These are phyloP conservation scores for Dipodomys ordii DNA, from an alignment of 2,113 vertebrate genomes.

Conservation along the genomic window DNA sequence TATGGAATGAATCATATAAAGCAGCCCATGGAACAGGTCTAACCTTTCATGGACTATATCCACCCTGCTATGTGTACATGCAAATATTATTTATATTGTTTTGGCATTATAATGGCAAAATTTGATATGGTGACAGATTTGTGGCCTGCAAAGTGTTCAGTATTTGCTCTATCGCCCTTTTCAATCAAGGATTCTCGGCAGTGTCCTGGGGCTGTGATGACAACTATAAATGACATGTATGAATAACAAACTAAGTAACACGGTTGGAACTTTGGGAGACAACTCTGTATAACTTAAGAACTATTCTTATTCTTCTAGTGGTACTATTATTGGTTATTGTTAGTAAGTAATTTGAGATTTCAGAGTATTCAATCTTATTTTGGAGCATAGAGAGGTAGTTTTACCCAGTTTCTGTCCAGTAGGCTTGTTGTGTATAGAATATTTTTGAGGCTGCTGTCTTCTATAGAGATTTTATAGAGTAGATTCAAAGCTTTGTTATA, in stretches of 20 bases:
- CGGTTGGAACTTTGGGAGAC: not conserved
- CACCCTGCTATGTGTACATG: not conserved
- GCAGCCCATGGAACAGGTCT: not conserved
- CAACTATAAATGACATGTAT: not conserved
- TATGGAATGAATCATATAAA: not conserved
- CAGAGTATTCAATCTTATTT: not conserved
- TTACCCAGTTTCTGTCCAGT: not conserved
- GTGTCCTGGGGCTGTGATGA: not conserved
- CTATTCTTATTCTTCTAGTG: slow-evolving; percentile 26
- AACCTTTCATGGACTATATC: not conserved
- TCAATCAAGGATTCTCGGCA: not conserved
- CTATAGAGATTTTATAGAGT: not conserved
- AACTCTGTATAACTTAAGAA: not conserved
- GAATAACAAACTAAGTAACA: not conserved
- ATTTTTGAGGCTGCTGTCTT: slow-evolving; percentile 5
- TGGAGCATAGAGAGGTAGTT: slow-evolving; percentile 41
- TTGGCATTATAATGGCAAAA: not conserved
- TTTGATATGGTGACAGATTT: not conserved
- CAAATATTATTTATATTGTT: not conserved
- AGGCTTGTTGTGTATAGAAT: not conserved
- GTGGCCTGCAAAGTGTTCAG: not conserved
- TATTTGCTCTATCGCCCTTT: not conserved
- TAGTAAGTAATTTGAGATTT: not conserved
- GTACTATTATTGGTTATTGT: not conserved
- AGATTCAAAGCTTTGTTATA: slow-evolving; percentile 8